Evolutionary conservation across 2,113 vertebrate species (phyloP).

Genomic region (Elephas maximus): DNA sequence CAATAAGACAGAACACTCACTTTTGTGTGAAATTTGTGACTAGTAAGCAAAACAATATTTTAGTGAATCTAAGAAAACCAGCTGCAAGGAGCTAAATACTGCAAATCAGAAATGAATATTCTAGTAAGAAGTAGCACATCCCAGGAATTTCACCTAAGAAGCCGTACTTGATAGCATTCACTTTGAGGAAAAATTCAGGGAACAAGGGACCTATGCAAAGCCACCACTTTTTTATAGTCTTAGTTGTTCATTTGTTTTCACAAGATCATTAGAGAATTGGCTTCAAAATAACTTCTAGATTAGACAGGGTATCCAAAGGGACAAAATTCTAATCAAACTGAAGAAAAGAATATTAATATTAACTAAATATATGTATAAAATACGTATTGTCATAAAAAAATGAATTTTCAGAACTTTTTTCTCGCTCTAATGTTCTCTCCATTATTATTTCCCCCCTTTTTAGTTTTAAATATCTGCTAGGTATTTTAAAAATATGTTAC

Average conservation of each 20-base stretch:
- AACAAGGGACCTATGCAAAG: not conserved
- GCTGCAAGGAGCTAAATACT: not conserved
- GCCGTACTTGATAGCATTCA: not conserved
- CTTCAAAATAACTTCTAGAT: not conserved
- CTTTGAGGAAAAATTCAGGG: not conserved
- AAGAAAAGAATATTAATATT: not conserved
- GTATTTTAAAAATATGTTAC: not conserved
- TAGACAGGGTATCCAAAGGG: not conserved
- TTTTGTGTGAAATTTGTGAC: not conserved
- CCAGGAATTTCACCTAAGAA: not conserved
- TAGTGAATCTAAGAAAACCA: constrained; percentile 6
- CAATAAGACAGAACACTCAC: not conserved
- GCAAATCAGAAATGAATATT: not conserved
- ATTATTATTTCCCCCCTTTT: not conserved
- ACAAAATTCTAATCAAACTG: constrained; percentile 17
- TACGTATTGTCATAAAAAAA: not conserved
- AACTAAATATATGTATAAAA: not conserved
- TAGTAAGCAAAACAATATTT: not conserved
- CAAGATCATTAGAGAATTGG: not conserved
- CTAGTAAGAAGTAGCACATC: not conserved
- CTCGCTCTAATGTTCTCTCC: not conserved
- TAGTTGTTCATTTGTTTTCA: not conserved
- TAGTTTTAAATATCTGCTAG: not conserved
- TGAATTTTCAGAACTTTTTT: constrained; percentile 8
- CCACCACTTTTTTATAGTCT: not conserved